phyloP scores from a whole-genome alignment of 2,888 invertebrate genomes.

The Ornithoptera priamus region DNA sequence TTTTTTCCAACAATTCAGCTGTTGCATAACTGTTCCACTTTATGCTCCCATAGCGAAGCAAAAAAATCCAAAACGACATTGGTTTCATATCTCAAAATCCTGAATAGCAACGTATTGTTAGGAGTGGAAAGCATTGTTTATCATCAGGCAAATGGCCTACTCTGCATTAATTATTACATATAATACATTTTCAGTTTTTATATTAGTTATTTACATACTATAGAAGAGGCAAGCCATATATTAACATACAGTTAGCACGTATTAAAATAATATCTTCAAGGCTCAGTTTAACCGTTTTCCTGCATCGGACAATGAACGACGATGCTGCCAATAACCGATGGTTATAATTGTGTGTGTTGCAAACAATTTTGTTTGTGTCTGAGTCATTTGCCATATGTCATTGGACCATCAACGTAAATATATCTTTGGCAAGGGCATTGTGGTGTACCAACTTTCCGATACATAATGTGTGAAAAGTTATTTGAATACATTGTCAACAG shows the following conservation, averaged over 20 bases:
- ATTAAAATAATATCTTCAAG: not conserved
- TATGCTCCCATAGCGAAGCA: not conserved
- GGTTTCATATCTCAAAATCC: not conserved
- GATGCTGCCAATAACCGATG: conserved; percentile 21
- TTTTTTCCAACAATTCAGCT: conserved; percentile 12
- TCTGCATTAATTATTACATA: too few species aligned
- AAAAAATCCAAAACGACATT: not conserved
- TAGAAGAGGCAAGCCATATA: not conserved
- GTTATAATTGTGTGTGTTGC: conserved; percentile 8
- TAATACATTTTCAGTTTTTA: too few species aligned
- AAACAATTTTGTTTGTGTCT: conserved; percentile 23
- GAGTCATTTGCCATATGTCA: conserved; percentile 9
- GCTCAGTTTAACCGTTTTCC: conserved; percentile 6
- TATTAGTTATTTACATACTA: not conserved
- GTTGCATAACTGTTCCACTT: conserved; percentile 4
- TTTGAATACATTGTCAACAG: not conserved
- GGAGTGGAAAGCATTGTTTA: not conserved
- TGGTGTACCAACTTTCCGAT: not conserved
- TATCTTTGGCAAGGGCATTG: conserved; percentile 2
- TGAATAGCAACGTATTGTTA: not conserved
- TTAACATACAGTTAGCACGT: not conserved
- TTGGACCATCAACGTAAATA: conserved; percentile 13
- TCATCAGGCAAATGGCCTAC: too few species aligned
- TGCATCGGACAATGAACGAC: conserved; percentile 19
- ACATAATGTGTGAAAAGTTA: not conserved